Percentiles rank a stretch among this genome's conserved stretches.
phyloP scores from a whole-genome alignment of 2,797 vertebrate genomes.

The Gambelia wislizenii region DNA sequence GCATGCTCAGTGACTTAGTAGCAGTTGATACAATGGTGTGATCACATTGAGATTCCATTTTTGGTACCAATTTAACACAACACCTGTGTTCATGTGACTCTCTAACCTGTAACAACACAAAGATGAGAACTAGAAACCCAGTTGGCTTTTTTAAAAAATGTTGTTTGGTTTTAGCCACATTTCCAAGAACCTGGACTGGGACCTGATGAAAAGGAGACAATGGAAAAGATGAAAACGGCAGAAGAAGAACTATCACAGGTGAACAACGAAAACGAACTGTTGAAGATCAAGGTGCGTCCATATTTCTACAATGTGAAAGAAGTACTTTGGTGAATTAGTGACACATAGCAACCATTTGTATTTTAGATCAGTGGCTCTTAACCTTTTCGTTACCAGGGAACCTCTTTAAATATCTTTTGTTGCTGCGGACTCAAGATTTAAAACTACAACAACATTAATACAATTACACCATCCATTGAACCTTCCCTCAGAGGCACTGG shows the following conservation, averaged over 20 bases:
- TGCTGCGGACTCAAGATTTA: no score
- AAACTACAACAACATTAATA: no score
- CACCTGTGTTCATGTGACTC: not conserved
- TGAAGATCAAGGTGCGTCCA: slow-evolving; percentile 77
- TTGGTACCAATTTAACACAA: not conserved
- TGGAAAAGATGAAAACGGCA: slow-evolving; percentile 59
- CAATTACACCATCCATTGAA: no score
- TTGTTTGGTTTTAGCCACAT: slow-evolving; percentile 33
- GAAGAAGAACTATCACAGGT: slow-evolving; percentile 73
- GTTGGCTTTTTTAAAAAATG: not conserved
- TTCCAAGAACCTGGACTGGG: not conserved
- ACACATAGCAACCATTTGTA: not conserved
- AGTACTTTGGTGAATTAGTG: rapidly evolving
- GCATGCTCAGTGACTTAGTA: not conserved
- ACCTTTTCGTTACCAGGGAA: no score
- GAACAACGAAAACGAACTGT: slow-evolving; percentile 74
- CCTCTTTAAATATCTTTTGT: no score
- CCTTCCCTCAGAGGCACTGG: no score
- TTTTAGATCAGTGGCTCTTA: no score
- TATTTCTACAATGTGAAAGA: not conserved
- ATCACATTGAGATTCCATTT: not conserved
- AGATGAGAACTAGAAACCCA: not conserved
- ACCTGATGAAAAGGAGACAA: slow-evolving; percentile 16
- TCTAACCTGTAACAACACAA: not conserved
- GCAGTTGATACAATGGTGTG: no score